Percentiles rank a stretch among this genome's conserved stretches.
These are phyloP conservation scores for Gobiocypris rarus DNA, from an alignment of 2,113 vertebrate species.

Conservation along the genomic window DNA sequence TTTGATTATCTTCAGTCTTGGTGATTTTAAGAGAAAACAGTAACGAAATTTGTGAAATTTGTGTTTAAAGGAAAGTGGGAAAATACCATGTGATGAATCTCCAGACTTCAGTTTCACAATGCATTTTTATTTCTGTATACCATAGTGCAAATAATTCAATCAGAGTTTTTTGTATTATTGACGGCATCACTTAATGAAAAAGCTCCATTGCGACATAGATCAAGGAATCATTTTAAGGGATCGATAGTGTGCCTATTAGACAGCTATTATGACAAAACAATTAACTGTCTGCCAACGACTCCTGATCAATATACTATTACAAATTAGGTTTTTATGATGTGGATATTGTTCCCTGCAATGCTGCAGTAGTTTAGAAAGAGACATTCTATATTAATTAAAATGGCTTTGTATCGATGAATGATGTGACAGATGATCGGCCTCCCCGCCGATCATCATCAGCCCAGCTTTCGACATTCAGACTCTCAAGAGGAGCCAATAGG, in stretches of 20 bases:
- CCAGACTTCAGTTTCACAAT: not conserved
- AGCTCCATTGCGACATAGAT: conserved; percentile 7
- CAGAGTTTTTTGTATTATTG: conserved; percentile 25
- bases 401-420: not conserved
- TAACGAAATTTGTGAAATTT: not conserved
- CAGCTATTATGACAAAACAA: conserved; percentile 49
- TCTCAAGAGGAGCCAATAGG: not conserved
- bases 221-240: conserved; percentile 18
- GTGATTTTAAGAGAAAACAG: not conserved
- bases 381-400: not conserved
- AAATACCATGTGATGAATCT: not conserved
- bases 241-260: conserved; percentile 34
- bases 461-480: not conserved
- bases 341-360: not conserved
- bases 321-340: conserved; percentile 7
- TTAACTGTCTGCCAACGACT: conserved; percentile 34
- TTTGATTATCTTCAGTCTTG: not conserved
- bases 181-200: conserved; percentile 32
- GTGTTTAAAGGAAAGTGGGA: not conserved
- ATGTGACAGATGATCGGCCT: not conserved
- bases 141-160: conserved; percentile 15
- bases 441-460: not conserved
- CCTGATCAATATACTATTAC: conserved; percentile 27
- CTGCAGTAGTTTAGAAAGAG: not conserved
- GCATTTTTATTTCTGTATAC: not conserved